Percentiles rank a stretch among this genome's conserved stretches.
phyloP scores from a whole-genome alignment of 1,140 invertebrate species.

The Bombus ignitus region DNA sequence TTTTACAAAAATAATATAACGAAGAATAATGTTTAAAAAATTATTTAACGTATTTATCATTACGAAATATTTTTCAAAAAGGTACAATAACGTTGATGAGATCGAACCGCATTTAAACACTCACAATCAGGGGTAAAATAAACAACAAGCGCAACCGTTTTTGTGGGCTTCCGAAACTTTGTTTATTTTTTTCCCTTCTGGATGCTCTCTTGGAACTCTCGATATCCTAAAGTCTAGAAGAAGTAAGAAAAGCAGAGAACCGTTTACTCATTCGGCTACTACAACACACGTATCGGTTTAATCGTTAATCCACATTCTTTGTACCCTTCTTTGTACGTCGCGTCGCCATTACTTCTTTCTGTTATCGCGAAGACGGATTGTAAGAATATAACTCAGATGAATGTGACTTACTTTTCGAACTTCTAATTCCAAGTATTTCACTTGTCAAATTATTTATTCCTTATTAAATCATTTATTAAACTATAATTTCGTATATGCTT shows the following conservation, averaged over 20 bases:
- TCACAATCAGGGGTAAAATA: constrained; percentile 64
- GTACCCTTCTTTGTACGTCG: no score
- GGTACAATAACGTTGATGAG: neutral
- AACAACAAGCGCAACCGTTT: constrained; percentile 51
- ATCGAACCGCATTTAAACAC: constrained; percentile 18
- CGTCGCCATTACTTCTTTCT: no score
- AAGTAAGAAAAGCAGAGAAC: constrained; percentile 35
- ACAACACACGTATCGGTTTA: constrained; percentile 30
- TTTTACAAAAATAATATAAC: neutral
- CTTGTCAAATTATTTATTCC: neutral
- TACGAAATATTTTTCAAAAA: neutral
- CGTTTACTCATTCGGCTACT: constrained; percentile 49
- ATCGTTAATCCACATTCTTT: constrained; percentile 45
- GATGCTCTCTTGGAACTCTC: constrained; percentile 28
- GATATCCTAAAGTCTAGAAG: constrained; percentile 26
- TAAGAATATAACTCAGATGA: no score
- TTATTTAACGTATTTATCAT: neutral
- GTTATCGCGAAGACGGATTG: no score
- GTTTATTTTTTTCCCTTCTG: constrained; percentile 67
- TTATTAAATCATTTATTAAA: neutral
- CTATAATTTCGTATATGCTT: neutral
- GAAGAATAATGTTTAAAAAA: neutral
- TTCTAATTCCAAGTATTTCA: no score
- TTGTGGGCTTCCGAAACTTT: constrained; percentile 20
- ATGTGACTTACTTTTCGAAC: no score